Evolutionary conservation across 2,888 invertebrate species (phyloP).

Genomic region (Ornithoptera alexandrae): DNA sequence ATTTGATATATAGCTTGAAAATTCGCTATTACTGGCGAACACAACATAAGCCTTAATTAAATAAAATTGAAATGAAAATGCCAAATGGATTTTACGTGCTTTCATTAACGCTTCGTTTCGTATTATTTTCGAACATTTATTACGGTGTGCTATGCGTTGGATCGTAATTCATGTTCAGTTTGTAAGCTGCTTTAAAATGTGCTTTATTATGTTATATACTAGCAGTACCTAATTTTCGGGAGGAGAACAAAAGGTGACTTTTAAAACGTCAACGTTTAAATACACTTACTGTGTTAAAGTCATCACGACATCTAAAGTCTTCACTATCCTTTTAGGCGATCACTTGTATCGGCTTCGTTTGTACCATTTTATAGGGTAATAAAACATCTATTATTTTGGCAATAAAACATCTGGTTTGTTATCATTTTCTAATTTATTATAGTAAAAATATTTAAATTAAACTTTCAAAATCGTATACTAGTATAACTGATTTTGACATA

Average conservation of each 20-base stretch:
- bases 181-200: constrained; percentile 77
- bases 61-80: constrained; percentile 79
- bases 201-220: constrained; percentile 64
- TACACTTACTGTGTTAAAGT: background rate
- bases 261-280: background rate
- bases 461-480: too few relatives aligned
- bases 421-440: too few relatives aligned
- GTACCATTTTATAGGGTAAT: too few relatives aligned
- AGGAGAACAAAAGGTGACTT: background rate
- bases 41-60: constrained; percentile 75
- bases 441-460: too few relatives aligned
- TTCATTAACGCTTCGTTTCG: constrained; percentile 73
- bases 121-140: constrained; percentile 76
- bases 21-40: constrained; percentile 50
- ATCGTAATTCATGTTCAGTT: constrained; percentile 73
- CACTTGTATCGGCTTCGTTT: too few relatives aligned
- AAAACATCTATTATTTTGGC: too few relatives aligned
- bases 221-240: background rate
- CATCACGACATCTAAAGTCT: too few relatives aligned
- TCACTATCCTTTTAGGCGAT: too few relatives aligned
- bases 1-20: constrained; percentile 46
- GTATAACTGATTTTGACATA: too few relatives aligned
- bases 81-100: constrained; percentile 79
- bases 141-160: constrained; percentile 69
- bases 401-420: too few relatives aligned